Evolutionary conservation across 2,888 invertebrate genomes (phyloP).

Genomic region (Drosophila recens): DNA sequence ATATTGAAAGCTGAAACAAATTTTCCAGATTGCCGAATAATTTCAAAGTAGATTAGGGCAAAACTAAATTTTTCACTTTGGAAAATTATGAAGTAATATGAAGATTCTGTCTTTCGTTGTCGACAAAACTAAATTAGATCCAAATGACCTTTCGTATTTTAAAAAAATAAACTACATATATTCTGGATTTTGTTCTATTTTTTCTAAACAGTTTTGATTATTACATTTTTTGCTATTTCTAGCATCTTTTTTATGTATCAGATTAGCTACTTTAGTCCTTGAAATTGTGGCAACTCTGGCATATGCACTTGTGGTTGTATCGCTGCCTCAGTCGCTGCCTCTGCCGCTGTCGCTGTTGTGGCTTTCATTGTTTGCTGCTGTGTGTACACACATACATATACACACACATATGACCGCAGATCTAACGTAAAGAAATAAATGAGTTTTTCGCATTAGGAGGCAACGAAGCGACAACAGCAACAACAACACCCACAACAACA

Average conservation of each 20-base stretch:
- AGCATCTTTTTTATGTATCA: too few relatives aligned
- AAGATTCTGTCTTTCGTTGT: too few relatives aligned
- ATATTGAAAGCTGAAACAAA: too few relatives aligned
- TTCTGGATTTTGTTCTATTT: too few relatives aligned
- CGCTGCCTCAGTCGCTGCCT: conserved; percentile 1
- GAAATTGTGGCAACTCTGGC: neutral
- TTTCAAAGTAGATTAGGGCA: too few relatives aligned
- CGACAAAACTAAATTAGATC: too few relatives aligned
- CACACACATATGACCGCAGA: conserved; percentile 71
- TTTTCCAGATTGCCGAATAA: too few relatives aligned
- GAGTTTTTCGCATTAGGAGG: conserved; percentile 79
- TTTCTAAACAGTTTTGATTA: too few relatives aligned
- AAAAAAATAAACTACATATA: too few relatives aligned
- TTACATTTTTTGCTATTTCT: neutral
- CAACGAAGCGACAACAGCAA: conserved; percentile 73
- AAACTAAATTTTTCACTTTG: too few relatives aligned
- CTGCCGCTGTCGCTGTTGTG: conserved; percentile 15
- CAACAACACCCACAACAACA: conserved; percentile 38
- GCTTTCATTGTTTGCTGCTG: conserved; percentile 55
- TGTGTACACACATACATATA: conserved; percentile 11
- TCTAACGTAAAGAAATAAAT: conserved; percentile 78
- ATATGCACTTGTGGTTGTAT: conserved; percentile 40
- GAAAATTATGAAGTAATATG: too few relatives aligned
- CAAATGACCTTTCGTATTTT: too few relatives aligned
- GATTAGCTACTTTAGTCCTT: neutral